Evolutionary conservation across 1,140 invertebrate genomes (phyloP).

Genomic region (Zaprionus camerounensis): DNA sequence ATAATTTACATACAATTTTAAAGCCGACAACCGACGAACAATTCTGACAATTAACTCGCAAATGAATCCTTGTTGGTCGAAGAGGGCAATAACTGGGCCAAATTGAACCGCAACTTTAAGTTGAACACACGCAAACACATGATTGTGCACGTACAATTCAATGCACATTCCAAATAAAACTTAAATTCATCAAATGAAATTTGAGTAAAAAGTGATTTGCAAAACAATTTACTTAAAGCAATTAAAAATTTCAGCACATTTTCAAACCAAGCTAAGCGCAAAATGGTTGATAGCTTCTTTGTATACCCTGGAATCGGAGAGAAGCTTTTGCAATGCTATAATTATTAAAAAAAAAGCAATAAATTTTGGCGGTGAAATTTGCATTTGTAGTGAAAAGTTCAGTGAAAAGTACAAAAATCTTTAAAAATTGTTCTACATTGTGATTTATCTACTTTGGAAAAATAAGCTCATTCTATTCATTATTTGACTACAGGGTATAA

Average conservation of each 20-base stretch:
- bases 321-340: neutral
- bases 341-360: neutral
- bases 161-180: neutral
- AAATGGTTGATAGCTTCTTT: slow-evolving; percentile 14
- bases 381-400: neutral
- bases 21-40: slow-evolving; percentile 45
- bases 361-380: too few relatives aligned
- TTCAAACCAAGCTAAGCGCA: slow-evolving; percentile 21
- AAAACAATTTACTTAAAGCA: slow-evolving; percentile 44
- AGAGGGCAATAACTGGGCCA: slow-evolving; percentile 27
- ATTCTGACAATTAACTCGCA: slow-evolving; percentile 69
- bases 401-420: neutral
- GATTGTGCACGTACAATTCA: neutral
- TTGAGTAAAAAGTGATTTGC: neutral
- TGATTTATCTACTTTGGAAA: neutral
- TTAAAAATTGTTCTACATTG: neutral
- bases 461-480: neutral
- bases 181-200: slow-evolving; percentile 32
- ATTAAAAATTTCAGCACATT: slow-evolving; percentile 35
- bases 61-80: slow-evolving; percentile 45
- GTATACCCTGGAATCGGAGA: neutral
- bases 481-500: neutral
- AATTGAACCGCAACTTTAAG: slow-evolving; percentile 17
- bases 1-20: slow-evolving; percentile 73
- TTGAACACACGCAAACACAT: slow-evolving; percentile 16